Evolutionary conservation across 2,888 invertebrate species (phyloP), one percentile per base, ranked within the genome.

Genomic region (Pocota personata): DNA sequence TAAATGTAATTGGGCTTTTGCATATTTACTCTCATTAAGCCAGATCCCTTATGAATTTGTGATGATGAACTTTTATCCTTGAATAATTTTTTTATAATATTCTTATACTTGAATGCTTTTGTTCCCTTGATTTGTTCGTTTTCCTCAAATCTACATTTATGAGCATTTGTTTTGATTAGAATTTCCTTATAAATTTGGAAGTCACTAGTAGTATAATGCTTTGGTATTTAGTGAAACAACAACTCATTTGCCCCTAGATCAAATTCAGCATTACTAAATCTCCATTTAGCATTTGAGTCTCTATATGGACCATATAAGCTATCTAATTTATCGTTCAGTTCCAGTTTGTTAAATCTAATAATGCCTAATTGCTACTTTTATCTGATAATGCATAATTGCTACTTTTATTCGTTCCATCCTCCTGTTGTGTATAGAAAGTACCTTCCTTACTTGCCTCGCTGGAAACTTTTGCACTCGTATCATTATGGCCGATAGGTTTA

Each of bases 141-240:
- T n/a, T n/a, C n/a, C n/a, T n/a, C n/a, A n/a, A n/a, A n/a, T n/a
- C n/a, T n/a, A n/a, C n/a, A n/a, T n/a, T n/a, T n/a, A n/a, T n/a
- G n/a, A n/a, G 73, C 67, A 66, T 75, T 82, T 40, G 78, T 86
- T 21, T 40, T 52, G 24, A 24, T 43, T 64, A 52, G 30, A 52
- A 30, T 52, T 27, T 27, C 27, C 52, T 52, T 52, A 27, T 30
- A 52, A 6, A 14, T 30, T 52, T 52, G 52, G 27, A 30, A 14
- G 27, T 52, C 52, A 52, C 35, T 12, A 12, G n/a, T n/a, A n/a
- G n/a, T 35, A 35, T 35, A 35, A 12, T 35, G 35, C 35, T 35
- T 35, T 12, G 62, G 73, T 64, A 12, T 1, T 50, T 75, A 43
- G 27, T 62, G 46, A 55, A 75, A 64, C 21, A 75, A 21, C 30